Evolutionary conservation across 2,113 vertebrate genomes (phyloP).

Genomic region (Hylia prasina): DNA sequence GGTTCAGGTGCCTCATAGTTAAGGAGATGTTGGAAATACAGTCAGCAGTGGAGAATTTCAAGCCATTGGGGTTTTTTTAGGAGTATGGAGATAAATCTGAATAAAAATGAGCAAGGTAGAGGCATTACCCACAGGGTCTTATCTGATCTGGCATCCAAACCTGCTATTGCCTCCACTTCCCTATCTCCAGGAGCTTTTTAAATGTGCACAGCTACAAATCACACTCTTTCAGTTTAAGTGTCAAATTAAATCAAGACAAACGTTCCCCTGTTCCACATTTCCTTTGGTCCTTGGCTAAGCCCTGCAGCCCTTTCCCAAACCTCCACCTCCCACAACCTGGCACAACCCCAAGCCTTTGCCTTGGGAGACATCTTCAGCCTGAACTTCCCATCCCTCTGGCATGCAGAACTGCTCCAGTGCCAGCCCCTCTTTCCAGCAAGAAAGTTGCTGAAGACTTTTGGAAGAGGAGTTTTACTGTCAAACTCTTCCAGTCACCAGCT

Average conservation of each 20-base stretch:
- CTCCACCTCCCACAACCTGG: constrained; percentile 51
- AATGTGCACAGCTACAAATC: constrained; percentile 37
- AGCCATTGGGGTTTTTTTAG: background rate
- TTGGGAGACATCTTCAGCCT: constrained; percentile 40
- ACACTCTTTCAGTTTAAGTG: constrained; percentile 45
- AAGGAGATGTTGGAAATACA: background rate
- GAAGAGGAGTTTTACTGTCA: background rate
- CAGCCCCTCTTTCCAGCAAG: background rate
- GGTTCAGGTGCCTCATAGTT: background rate
- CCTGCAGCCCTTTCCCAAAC: constrained; percentile 48
- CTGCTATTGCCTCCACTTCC: constrained; percentile 54
- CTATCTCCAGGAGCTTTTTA: constrained; percentile 34
- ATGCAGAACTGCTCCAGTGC: background rate
- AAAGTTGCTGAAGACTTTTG: background rate
- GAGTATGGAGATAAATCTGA: background rate
- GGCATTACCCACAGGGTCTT: constrained; percentile 51
- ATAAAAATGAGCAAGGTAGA: constrained; percentile 50
- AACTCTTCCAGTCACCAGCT: background rate
- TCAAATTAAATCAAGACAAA: constrained; percentile 67
- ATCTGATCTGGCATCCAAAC: constrained; percentile 55
- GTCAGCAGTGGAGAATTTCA: background rate
- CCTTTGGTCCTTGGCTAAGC: constrained; percentile 52
- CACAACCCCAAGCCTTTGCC: constrained; percentile 43
- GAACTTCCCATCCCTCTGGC: constrained; percentile 23
- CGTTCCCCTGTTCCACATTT: constrained; percentile 42